Conservation (phyloP, 2,113 vertebrate species). For the Zingel zingel region DNA sequence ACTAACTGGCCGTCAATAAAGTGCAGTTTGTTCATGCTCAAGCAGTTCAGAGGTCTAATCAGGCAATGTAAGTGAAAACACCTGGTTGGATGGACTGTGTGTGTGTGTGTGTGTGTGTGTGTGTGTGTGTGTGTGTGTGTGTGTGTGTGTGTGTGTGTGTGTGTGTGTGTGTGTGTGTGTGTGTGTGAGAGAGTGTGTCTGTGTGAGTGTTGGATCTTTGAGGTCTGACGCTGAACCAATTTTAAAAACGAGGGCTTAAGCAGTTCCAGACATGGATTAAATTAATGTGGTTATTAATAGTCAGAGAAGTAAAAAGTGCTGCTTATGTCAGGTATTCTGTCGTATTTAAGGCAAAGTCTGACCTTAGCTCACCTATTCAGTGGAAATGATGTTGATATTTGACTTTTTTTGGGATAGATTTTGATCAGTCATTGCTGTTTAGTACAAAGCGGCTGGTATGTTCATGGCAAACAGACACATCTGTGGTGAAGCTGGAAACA, state of each 20-base stretch:
- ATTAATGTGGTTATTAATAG: slow-evolving; percentile 17
- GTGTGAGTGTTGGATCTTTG: no score
- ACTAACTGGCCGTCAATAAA: no score
- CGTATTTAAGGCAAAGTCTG: neutral
- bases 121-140: no score
- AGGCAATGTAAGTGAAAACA: neutral
- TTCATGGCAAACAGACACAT: no score
- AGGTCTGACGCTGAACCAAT: neutral
- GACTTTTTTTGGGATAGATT: neutral
- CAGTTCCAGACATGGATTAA: neutral
- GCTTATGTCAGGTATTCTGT: neutral
- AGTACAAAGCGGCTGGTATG: no score
- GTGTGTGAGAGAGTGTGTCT: neutral
- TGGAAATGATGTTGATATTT: neutral
- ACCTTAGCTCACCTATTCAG: neutral
- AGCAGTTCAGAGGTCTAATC: neutral
- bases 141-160: neutral
- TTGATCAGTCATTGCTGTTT: neutral
- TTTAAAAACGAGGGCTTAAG: neutral
- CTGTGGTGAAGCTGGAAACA: no score
- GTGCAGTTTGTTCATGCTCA: neutral
- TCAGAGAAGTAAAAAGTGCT: neutral
- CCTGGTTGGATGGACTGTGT: neutral
- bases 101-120: no score
- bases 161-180: neutral